These are phyloP conservation scores for Dorcus hopei DNA, from an alignment of 2,888 invertebrate genomes.

Conservation along the genomic window DNA sequence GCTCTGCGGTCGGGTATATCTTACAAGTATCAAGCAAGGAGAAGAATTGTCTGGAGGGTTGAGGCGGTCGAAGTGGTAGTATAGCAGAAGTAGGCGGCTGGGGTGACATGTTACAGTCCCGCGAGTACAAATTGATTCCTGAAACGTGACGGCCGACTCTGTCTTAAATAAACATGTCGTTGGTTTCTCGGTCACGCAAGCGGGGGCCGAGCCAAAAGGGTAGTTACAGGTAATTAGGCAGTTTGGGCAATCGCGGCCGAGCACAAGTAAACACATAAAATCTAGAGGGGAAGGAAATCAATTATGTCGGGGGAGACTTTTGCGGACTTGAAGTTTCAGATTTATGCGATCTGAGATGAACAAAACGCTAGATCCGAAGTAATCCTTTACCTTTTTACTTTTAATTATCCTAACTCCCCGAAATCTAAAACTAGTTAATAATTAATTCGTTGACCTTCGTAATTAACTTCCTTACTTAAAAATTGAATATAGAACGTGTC, in stretches of 20 bases:
- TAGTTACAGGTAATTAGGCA: slow-evolving; percentile 6
- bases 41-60: background rate
- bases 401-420: no score
- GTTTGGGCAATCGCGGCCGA: slow-evolving; percentile 4
- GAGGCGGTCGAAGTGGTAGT: background rate
- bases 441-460: no score
- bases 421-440: no score
- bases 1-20: background rate
- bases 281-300: no score
- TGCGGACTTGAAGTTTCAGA: no score
- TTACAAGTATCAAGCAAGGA: background rate
- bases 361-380: no score
- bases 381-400: no score
- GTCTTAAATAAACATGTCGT: slow-evolving; percentile 32
- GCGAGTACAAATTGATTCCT: slow-evolving; percentile 35
- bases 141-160: slow-evolving; percentile 26
- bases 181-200: slow-evolving; percentile 25
- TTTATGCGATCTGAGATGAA: no score
- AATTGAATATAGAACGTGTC: no score
- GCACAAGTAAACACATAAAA: no score
- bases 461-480: no score
- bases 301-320: no score
- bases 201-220: background rate
- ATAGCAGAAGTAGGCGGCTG: slow-evolving; percentile 5
- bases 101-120: slow-evolving; percentile 31